These are phyloP conservation scores for Chrysogorgia sp. DNA, from an alignment of 92 coral and sea anemone species.

Conservation along the genomic window DNA sequence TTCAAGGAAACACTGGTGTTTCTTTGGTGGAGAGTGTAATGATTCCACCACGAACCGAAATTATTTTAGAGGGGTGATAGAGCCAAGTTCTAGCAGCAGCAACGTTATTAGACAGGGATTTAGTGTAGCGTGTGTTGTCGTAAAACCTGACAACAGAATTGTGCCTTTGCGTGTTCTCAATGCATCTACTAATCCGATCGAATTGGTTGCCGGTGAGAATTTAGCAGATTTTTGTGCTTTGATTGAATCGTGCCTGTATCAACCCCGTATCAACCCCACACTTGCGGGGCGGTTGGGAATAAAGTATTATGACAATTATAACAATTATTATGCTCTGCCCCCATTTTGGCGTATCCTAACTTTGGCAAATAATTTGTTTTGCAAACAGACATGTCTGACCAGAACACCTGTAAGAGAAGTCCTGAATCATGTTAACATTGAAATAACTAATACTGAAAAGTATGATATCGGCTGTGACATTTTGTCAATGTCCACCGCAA, in stretches of 20 bases:
- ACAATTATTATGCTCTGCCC: no score
- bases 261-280: not conserved
- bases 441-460: no score
- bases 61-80: conserved; percentile 42
- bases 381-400: no score
- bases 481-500: no score
- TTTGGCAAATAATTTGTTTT: no score
- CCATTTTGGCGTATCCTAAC: no score
- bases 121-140: conserved; percentile 50
- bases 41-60: conserved; percentile 47
- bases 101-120: conserved; percentile 23
- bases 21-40: conserved; percentile 33
- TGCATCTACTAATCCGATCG: conserved; percentile 30
- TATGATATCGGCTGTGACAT: no score
- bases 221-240: conserved; percentile 50
- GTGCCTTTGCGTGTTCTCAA: conserved; percentile 45
- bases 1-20: conserved; percentile 25
- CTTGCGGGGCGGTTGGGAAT: conserved; percentile 5
- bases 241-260: conserved; percentile 13
- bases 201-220: conserved; percentile 40
- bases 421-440: no score
- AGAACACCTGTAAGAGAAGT: no score
- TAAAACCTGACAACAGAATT: conserved; percentile 45
- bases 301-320: not conserved
- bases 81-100: conserved; percentile 27